A percentile compares a stretch with the other conserved stretches of the same genome.
These are phyloP conservation scores for Misgurnus mizolepis DNA, from an alignment of 2,113 vertebrate species.

Conservation along the genomic window DNA sequence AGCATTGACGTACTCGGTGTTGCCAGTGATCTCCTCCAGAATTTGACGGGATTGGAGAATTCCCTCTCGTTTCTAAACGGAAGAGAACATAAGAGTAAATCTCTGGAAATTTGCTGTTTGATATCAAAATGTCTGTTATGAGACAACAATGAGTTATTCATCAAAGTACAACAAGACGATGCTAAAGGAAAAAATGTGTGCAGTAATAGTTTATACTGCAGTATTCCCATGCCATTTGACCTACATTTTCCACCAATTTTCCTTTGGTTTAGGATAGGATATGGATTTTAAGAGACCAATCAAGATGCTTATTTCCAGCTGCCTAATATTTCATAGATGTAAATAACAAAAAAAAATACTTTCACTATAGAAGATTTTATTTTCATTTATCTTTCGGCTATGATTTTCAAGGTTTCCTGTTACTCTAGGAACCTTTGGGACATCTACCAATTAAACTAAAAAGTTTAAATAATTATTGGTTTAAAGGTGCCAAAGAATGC, in stretches of 20 bases:
- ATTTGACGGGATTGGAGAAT: conserved; percentile 97
- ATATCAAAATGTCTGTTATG: background rate
- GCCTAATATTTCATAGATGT: no score
- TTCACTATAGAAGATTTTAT: no score
- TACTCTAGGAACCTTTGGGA: no score
- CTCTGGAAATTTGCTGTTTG: background rate
- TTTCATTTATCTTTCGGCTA: no score
- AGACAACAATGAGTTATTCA: background rate
- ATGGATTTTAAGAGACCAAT: background rate
- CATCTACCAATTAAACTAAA: no score
- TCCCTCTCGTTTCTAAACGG: conserved; percentile 91
- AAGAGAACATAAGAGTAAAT: background rate
- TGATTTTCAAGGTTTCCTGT: no score
- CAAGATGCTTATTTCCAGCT: no score
- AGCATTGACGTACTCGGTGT: conserved; percentile 92
- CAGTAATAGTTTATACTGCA: background rate
- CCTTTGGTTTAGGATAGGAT: background rate
- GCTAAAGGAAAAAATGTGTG: background rate
- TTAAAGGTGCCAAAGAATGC: no score
- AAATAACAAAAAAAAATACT: no score
- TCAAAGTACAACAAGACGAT: no score
- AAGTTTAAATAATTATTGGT: no score
- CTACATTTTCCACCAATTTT: background rate
- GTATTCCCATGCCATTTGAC: background rate
- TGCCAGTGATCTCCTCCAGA: conserved; percentile 98